phyloP scores from a whole-genome alignment of 2,888 invertebrate species.

The Acanthosoma haemorrhoidale region DNA sequence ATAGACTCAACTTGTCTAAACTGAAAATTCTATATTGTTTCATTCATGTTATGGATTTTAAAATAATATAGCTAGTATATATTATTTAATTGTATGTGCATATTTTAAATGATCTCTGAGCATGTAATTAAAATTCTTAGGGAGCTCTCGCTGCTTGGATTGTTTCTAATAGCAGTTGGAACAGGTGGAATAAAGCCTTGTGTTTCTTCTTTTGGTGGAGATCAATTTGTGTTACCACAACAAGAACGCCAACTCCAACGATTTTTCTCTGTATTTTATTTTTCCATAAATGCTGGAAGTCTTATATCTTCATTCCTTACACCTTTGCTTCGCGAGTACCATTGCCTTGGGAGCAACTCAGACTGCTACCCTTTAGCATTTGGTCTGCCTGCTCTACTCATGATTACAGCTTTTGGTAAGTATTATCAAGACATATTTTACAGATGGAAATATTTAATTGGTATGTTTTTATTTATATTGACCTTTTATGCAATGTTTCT shows the following conservation, averaged over 20 bases:
- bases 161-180: conserved; percentile 65
- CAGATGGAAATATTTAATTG: background rate
- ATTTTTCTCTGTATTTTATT: conserved; percentile 75
- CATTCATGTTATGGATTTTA: too few species aligned
- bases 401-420: conserved; percentile 57
- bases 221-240: conserved; percentile 63
- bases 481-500: too few species aligned
- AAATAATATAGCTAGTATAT: too few species aligned
- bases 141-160: conserved; percentile 57
- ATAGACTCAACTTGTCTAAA: too few species aligned
- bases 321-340: conserved; percentile 63
- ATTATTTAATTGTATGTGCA: too few species aligned
- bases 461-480: too few species aligned
- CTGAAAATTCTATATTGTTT: too few species aligned
- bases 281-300: conserved; percentile 60
- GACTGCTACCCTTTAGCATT: conserved; percentile 69
- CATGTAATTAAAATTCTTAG: conserved; percentile 45
- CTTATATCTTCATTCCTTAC: conserved; percentile 67
- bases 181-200: conserved; percentile 81
- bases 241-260: conserved; percentile 60
- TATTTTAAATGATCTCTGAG: too few species aligned
- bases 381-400: conserved; percentile 63
- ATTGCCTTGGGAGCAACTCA: conserved; percentile 60
- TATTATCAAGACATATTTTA: conserved; percentile 26
- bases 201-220: conserved; percentile 75